Evolutionary conservation across 1,140 invertebrate species (phyloP).

Genomic region (Rhyzopertha dominica): DNA sequence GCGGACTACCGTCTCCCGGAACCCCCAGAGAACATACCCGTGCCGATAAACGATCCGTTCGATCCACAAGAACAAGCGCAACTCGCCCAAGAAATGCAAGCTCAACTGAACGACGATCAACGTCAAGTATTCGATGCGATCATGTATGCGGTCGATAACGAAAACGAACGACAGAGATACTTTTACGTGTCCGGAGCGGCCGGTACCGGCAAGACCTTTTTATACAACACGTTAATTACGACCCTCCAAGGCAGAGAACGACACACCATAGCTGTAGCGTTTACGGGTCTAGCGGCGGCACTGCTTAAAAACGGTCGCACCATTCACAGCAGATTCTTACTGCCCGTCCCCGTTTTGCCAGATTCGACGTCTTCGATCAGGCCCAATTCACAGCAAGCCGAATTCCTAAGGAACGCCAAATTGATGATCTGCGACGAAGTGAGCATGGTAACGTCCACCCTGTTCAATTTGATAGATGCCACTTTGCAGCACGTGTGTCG

Average conservation of each 20-base stretch:
- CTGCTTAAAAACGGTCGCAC: conserved; percentile 31
- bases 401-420: conserved; percentile 18
- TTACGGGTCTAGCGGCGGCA: conserved; percentile 35
- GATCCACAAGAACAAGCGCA: too few species aligned
- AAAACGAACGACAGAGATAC: neutral
- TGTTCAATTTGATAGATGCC: conserved; percentile 24
- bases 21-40: too few species aligned
- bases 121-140: too few species aligned
- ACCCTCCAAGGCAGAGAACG: conserved; percentile 3
- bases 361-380: conserved; percentile 18
- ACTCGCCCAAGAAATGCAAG: too few species aligned
- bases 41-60: too few species aligned
- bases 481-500: conserved; percentile 21
- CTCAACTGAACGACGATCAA: too few species aligned
- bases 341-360: conserved; percentile 24
- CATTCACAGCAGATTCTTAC: conserved; percentile 32
- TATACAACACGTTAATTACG: conserved; percentile 25
- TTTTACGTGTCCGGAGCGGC: conserved; percentile 28
- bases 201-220: conserved; percentile 32
- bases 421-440: conserved; percentile 39
- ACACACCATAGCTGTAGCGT: conserved; percentile 25
- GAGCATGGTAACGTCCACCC: conserved; percentile 29
- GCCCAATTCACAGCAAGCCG: conserved; percentile 7
- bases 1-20: too few species aligned
- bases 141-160: too few species aligned